Evolutionary conservation across 2,888 invertebrate species (phyloP).

Genomic region (Eupithecia subfuscata): DNA sequence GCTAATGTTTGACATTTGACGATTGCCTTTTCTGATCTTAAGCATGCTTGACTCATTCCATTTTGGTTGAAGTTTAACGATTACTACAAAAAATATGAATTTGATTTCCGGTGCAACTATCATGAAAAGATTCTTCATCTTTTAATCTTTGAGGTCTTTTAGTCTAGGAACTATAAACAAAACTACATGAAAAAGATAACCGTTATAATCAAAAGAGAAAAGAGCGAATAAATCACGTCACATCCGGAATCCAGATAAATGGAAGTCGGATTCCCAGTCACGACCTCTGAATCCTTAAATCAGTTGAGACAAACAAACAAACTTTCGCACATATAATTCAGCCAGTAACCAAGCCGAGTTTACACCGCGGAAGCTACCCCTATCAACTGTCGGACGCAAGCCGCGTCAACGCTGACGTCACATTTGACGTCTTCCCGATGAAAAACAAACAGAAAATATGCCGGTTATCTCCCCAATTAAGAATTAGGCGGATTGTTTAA

Average conservation of each 20-base stretch:
- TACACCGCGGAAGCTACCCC: conserved; percentile 60
- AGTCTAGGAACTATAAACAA: not conserved
- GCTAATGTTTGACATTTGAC: conserved; percentile 3
- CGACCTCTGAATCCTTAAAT: not conserved
- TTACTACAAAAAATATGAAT: not conserved
- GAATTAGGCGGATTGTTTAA: conserved; percentile 36
- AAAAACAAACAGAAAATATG: conserved; percentile 59
- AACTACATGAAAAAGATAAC: not conserved
- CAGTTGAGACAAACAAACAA: conserved; percentile 10
- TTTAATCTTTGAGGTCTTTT: not conserved
- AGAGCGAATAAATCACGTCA: conserved; percentile 1
- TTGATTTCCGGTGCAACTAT: not conserved
- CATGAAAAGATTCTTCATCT: not conserved
- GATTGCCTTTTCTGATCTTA: not conserved
- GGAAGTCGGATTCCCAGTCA: conserved; percentile 6
- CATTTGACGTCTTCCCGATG: conserved; percentile 59
- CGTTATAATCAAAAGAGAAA: not conserved
- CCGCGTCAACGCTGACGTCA: conserved; percentile 70
- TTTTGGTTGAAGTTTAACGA: not conserved
- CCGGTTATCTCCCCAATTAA: conserved; percentile 41
- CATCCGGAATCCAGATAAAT: conserved; percentile 1
- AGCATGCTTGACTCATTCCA: not conserved
- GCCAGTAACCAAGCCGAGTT: conserved; percentile 9
- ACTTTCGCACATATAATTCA: conserved; percentile 10
- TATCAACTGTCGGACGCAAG: conserved; percentile 77